phyloP scores from a whole-genome alignment of 2,888 invertebrate genomes.

The Lymantria monacha region DNA sequence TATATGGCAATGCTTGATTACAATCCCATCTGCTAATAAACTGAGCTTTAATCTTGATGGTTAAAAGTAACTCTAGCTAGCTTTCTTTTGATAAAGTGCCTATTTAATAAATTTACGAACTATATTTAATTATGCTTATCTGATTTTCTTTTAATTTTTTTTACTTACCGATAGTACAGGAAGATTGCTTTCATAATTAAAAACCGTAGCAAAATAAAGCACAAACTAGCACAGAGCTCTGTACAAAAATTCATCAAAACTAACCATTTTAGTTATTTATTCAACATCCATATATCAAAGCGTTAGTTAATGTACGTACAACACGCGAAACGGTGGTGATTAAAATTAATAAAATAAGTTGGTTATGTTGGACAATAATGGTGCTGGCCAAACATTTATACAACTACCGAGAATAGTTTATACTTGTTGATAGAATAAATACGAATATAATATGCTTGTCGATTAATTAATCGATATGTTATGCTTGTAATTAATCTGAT shows the following conservation, averaged over 20 bases:
- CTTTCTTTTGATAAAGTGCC: background rate
- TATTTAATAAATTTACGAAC: background rate
- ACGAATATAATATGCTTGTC: background rate
- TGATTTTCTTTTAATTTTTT: background rate
- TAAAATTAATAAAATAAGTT: conserved; percentile 80
- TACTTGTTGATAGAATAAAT: conserved; percentile 3
- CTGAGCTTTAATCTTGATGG: background rate
- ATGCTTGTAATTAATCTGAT: background rate
- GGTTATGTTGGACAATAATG: conserved; percentile 32
- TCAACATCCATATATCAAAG: conserved; percentile 67
- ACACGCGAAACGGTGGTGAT: conserved; percentile 72
- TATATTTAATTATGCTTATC: conserved; percentile 4
- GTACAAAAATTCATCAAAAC: conserved; percentile 3
- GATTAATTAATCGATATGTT: too few relatives aligned
- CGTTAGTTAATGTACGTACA: conserved; percentile 66
- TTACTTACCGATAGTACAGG: background rate
- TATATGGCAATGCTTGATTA: too few relatives aligned
- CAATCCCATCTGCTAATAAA: background rate
- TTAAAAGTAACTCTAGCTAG: background rate
- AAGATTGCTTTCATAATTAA: background rate
- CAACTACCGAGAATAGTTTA: conserved; percentile 9
- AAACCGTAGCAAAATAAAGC: background rate
- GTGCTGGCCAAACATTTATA: conserved; percentile 20
- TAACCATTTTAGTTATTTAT: conserved; percentile 52
- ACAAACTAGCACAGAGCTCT: background rate